Conservation (phyloP, 2,797 vertebrate species). For the Rhincodon typus region DNA sequence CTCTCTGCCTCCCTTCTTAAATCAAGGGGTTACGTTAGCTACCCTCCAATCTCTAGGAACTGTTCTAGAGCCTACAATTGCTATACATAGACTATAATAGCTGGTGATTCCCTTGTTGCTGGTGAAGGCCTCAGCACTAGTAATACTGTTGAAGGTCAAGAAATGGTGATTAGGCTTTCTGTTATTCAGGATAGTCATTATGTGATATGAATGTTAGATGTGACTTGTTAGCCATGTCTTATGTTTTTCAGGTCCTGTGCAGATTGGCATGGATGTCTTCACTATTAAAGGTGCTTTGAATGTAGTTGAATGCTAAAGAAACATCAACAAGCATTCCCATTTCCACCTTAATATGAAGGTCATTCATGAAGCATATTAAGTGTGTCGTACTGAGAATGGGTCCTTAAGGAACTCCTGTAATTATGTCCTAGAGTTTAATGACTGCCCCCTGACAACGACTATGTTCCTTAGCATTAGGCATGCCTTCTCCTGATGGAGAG, state of each 20-base stretch:
- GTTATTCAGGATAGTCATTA: not conserved
- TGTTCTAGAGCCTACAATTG: no score
- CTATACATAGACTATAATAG: no score
- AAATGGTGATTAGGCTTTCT: not conserved
- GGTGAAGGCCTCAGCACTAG: not conserved
- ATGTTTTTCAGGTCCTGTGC: not conserved
- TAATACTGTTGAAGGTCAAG: not conserved
- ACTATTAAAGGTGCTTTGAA: not conserved
- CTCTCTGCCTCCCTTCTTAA: no score
- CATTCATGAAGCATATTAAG: not conserved
- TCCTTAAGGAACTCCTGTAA: not conserved
- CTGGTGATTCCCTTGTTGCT: not conserved
- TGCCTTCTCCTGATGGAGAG: not conserved
- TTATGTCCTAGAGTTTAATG: not conserved
- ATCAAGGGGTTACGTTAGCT: no score
- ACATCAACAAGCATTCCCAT: not conserved
- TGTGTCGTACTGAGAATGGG: not conserved
- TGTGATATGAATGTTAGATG: not conserved
- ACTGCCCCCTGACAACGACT: not conserved
- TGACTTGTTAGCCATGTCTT: not conserved
- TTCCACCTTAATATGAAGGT: not conserved
- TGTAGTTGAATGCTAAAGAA: not conserved
- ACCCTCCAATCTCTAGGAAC: no score
- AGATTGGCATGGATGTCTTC: not conserved
- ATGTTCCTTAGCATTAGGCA: not conserved